Base-by-base conservation (phyloP, 2,888 invertebrate genomes). In the Germaria angustata region DNA sequence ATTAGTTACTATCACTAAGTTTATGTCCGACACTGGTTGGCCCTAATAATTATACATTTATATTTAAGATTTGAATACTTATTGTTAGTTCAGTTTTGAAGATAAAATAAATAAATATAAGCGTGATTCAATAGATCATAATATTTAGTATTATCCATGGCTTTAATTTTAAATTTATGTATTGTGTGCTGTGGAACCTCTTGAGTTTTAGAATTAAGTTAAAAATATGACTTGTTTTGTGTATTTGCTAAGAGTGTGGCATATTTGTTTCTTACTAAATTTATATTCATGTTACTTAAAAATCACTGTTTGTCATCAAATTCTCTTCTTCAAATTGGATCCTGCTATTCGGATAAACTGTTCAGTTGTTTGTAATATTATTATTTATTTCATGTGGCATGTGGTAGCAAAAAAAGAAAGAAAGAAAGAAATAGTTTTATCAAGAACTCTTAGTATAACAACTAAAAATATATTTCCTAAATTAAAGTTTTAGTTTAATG, bases 401-500 rank as follows among this genome's bases (percentile, higher is more conserved):
- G 4, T 49, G 65, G 13, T 34, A 49, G 8, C 4, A n/a, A n/a
- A n/a, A n/a, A n/a, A n/a, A n/a, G 32, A 34, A 65, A 49, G 13
- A 20, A 7, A 17, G 32, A 15, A 41, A 39, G 15, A 41, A 63
- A 63, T 8, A 49, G 34, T 32, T 49, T 32, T 63, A 13, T 7
- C 17, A 34, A 34, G 11, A 32, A 22, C 2, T 41, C 11, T 6
- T 11, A 17, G 13, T 13, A 32, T 17, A 39, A 39, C 20, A 46
- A 34, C 7, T 49, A 49, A 49, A 20, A 46, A 49, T 4, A 65
- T 46, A 49, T 34, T 65, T 65, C 22, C 17, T 32, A 13, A 20
- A 34, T 34, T 34, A 34, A 22, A 65, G n/a, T 65, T 65, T 8
- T 20, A 20, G 32, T 65, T 65, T 5, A 65, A 65, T 65, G n/a